phyloP scores from a whole-genome alignment of 1,140 invertebrate species.

The Proales similis region DNA sequence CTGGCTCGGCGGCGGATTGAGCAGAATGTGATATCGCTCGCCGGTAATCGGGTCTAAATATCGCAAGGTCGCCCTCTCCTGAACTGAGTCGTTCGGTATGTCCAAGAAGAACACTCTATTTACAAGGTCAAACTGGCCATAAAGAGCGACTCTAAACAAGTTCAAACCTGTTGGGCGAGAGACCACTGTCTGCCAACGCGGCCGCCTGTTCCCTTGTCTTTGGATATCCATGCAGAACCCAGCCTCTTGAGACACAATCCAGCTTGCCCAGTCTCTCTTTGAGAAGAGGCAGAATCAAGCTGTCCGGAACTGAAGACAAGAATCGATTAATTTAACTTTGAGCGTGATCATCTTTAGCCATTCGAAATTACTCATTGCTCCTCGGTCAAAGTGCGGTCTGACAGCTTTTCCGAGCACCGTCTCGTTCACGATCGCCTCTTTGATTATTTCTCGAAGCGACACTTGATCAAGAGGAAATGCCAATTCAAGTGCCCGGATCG shows the following conservation, averaged over 20 bases:
- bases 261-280: constrained; percentile 47
- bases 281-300: constrained; percentile 48
- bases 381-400: constrained; percentile 47
- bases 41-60: constrained; percentile 51
- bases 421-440: constrained; percentile 50
- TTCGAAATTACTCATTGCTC: constrained; percentile 43
- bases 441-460: constrained; percentile 48
- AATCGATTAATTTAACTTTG: background rate
- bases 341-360: background rate
- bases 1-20: constrained; percentile 50
- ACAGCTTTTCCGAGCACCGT: constrained; percentile 47
- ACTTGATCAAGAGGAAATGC: constrained; percentile 41
- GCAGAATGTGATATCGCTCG: constrained; percentile 51
- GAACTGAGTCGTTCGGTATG: constrained; percentile 49
- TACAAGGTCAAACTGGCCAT: constrained; percentile 38
- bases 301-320: constrained; percentile 47
- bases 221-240: constrained; percentile 53
- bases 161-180: constrained; percentile 49
- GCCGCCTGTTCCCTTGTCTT: constrained; percentile 49
- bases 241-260: constrained; percentile 51
- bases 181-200: constrained; percentile 45
- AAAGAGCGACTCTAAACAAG: background rate
- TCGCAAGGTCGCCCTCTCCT: constrained; percentile 49
- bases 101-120: constrained; percentile 54
- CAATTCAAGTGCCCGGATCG: too few relatives aligned